Evolutionary conservation across 2,797 vertebrate genomes (phyloP), one percentile per base, ranked within the genome.

Genomic region (Garrulus glandarius): DNA sequence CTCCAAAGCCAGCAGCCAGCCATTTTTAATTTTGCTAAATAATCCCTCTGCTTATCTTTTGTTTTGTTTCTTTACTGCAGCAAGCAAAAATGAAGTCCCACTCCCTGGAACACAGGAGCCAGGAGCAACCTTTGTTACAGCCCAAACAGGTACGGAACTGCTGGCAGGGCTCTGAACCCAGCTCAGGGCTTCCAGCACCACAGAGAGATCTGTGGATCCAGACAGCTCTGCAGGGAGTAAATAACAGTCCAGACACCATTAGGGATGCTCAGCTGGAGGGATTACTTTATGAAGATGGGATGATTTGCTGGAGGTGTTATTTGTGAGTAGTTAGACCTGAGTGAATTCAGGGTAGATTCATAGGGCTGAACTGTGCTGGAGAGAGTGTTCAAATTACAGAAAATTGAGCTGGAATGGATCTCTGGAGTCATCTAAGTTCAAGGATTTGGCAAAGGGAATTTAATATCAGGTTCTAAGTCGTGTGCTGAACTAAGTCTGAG

Each of bases 1-100:
- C 47, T 84, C 67, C 50, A 85, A 82, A 92, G 47, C 29, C 47
- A 75, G 19, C 59, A 76, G 29, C 52, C 56, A 91, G 59, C 37
- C 63, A 60, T 76, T 95, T 92, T 75, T 29, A 63, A 87, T 92
- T 79, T 86, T 88, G 36, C 49, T 82, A 56, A 84, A 65, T 95
- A 87, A 82, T 79, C 30, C 22, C 55, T 55, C 59, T 84, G 39
- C n/a, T 95, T 88, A 84, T 74, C 44, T 87, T 84, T 64, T 95
- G 29, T 83, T 95, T 69, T 92, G 19, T 97, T 88, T 94, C 29
- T 96, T 96, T 92, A 87, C 79, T 96, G 49, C 95, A 98, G 95
- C 97, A 99, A 98, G 98, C 99, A 53, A 99, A 99, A 96, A 98
- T 99, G 88, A 99, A 99, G 95, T 96, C 98, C 37, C 99, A 99